Base-by-base conservation (phyloP, 2,113 vertebrate species). In the Pterocles orientalis region DNA sequence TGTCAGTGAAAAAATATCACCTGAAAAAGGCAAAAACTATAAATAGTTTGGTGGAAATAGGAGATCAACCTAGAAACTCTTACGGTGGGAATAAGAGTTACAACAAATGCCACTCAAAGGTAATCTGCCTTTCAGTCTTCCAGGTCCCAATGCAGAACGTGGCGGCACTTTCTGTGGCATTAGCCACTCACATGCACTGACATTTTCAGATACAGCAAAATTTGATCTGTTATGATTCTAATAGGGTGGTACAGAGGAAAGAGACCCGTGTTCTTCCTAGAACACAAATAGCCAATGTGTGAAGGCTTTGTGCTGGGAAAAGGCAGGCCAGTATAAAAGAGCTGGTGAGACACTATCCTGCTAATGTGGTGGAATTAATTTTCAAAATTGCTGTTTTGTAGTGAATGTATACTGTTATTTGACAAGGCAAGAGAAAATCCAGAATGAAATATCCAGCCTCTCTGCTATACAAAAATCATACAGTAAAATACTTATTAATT, bases 171-270 rank as follows among this genome's bases (percentile, higher is more conserved):
- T 88, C 62, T 31, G 11, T 90, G 76, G 50, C 76, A 56, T 87
- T 76, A 86, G 41, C 84, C 64, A 89, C 84, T 64, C 64, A 3
- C 18, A 3, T 62, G 31, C 65, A 76, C 91, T 81, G 61, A 62
- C 84, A 50, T 95, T 92, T 93, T 89, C 65, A 95, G 54, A 75
- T 60, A 47, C 88, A 82, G 86, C 69, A 97, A 95, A 94, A 81
- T 34, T 51, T 41, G 18, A 31, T 88, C 41, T 47, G 24, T 29
- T 96, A 94, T 86, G 57, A 64, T 48, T 61, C 21, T 7, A 94
- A 66, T 66, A 61, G 70, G 36, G 20, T 61, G 33, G 39, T 73
- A 23, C 13, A n/a, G 43, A 71, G 50, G 56, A 88, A 92, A 47
- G 43, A 84, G 17, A 60, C 8, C 10, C 26, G 3, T 60, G 24